Evolutionary conservation across 2,888 invertebrate species (phyloP), one percentile per base, ranked within the genome.

Genomic region (Tyria jacobaeae): DNA sequence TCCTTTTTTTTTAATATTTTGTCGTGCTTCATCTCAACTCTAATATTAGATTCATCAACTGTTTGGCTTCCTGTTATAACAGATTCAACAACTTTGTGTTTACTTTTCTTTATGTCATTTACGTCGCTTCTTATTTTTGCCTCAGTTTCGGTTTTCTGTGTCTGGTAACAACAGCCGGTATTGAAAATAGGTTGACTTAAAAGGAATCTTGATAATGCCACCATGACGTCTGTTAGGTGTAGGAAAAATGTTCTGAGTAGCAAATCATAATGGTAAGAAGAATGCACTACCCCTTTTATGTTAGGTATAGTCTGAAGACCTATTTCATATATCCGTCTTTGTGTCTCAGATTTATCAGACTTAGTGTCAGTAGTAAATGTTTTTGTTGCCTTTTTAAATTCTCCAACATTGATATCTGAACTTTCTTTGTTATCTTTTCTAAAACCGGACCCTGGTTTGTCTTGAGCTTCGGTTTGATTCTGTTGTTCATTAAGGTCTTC

Each of bases 211-310:
- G 92, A 91, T 54, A 94, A 72, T 17, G 90, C 90, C 7, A 94
- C 89, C 92, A 94, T 93, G 0, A 94, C 89, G 70, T 93, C 92
- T 2, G 94, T 93, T 6, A 94, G 71, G 71, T 94, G 92, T 34
- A 93, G 83, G 57, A 94, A 91, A 75, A 94, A 94, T 1, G 91
- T 92, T 80, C 89, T 89, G 21, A 94, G 71, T 14, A 94, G 72
- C 41, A 91, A 78, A 66, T 91, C 86, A 53, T 88, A 90, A 35
- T 89, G 87, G 60, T 85, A 82, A 0, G 88, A 87, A 5, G 89
- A 87, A 53, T 90, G 85, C 0, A 82, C 79, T 21, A 80, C 79
- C 2, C 87, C 89, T 77, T 81, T 87, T 31, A 94, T 87, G 60
- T 89, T 87, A 0, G 90, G 89, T 64, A 94, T 92, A 3, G 90